A percentile compares a stretch with the other conserved stretches of the same genome.
phyloP scores from a whole-genome alignment of 2,113 vertebrate species.

The Mus musculus region GRCm39 chr1:60119501-60120000 shows the following conservation, averaged over 20 bases:
- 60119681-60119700: slow-evolving; percentile 97
- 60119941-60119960: background rate
- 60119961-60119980: background rate
- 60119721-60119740: slow-evolving; percentile 98
- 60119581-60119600: background rate
- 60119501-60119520: background rate
- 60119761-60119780: background rate
- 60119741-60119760: slow-evolving; percentile 93
- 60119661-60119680: slow-evolving; percentile 89
- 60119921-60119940: background rate
- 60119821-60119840: slow-evolving; percentile 12
- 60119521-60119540: background rate
- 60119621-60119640: slow-evolving; percentile 11
- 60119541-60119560: background rate
- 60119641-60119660: slow-evolving; percentile 29
- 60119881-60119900: slow-evolving; percentile 24
- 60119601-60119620: background rate
- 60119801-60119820: background rate
- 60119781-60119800: slow-evolving; percentile 8
- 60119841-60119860: background rate
- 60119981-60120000: slow-evolving; percentile 7
- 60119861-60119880: slow-evolving; percentile 43
- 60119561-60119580: background rate
- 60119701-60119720: slow-evolving; percentile 97
- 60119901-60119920: background rate